These are phyloP conservation scores for Patiria miniata DNA, from an alignment of 35 echinoderm and acorn worm genomes.

Conservation along the genomic window DNA sequence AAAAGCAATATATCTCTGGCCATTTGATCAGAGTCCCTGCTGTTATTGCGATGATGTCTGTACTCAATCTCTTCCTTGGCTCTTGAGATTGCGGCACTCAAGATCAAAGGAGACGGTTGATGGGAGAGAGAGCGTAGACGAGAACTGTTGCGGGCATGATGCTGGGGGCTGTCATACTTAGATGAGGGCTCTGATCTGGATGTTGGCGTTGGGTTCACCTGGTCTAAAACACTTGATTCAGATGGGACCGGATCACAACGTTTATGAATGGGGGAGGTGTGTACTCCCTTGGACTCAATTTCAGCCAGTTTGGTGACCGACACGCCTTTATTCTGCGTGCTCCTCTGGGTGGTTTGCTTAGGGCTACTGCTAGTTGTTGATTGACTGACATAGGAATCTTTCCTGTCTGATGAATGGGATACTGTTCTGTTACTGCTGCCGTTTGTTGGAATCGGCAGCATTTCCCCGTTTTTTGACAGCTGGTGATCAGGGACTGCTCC, in stretches of 20 bases:
- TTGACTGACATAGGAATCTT: not conserved
- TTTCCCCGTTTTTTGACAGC: conserved; percentile 43
- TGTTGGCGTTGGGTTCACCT: not conserved
- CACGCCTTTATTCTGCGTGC: conserved; percentile 17
- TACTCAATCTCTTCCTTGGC: conserved; percentile 57
- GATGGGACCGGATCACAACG: not conserved
- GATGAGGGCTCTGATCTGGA: conserved; percentile 54
- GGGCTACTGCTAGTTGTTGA: not conserved
- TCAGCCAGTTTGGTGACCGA: conserved; percentile 13
- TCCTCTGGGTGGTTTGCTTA: not conserved
- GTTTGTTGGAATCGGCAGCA: conserved; percentile 26
- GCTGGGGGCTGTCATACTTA: conserved; percentile 58
- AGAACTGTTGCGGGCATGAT: conserved; percentile 39
- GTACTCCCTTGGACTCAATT: conserved; percentile 20
- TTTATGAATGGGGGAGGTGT: conserved; percentile 17
- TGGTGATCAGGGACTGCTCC: conserved; percentile 30
- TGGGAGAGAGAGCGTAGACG: conserved; percentile 55
- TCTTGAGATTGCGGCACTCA: conserved; percentile 62
- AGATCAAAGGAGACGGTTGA: conserved; percentile 55
- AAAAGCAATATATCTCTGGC: conserved; percentile 31
- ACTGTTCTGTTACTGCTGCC: conserved; percentile 47
- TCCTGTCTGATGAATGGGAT: conserved; percentile 25
- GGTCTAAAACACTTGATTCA: not conserved
- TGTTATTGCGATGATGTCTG: not conserved
- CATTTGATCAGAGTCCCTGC: not conserved